Evolutionary conservation across 1,140 invertebrate genomes (phyloP).

Genomic region (Lepidurus apus): DNA sequence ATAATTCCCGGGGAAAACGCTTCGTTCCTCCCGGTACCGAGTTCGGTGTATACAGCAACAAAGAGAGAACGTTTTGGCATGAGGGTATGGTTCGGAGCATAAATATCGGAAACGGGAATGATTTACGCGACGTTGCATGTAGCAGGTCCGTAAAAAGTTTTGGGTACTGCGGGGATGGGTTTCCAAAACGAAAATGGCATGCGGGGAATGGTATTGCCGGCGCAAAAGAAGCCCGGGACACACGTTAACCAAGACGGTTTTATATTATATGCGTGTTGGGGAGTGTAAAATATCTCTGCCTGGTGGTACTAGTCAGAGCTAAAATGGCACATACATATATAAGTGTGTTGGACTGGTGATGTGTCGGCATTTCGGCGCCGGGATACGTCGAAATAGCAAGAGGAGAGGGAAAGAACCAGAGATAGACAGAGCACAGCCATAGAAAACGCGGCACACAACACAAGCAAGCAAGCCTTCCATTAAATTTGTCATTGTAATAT

Average conservation of each 20-base stretch:
- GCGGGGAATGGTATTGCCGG: background rate
- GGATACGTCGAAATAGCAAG: background rate
- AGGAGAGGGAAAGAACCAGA: background rate
- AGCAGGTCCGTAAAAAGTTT: background rate
- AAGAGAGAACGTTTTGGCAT: background rate
- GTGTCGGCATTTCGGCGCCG: constrained; percentile 20
- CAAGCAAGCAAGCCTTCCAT: constrained; percentile 21
- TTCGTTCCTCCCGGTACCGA: background rate
- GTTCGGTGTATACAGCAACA: background rate
- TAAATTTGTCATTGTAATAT: constrained; percentile 22
- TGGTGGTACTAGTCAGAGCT: constrained; percentile 13
- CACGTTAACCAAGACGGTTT: background rate
- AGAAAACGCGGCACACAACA: constrained; percentile 12
- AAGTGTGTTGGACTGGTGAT: background rate
- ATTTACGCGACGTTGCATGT: background rate
- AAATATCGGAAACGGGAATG: background rate
- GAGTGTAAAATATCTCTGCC: constrained; percentile 10
- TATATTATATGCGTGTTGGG: constrained; percentile 16
- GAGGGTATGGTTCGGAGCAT: background rate
- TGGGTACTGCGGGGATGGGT: background rate
- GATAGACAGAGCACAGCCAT: background rate
- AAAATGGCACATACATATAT: constrained; percentile 10
- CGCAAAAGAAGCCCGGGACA: background rate
- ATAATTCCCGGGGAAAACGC: background rate
- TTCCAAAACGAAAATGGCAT: background rate